Evolutionary conservation across 2,113 vertebrate species (phyloP), one percentile per base, ranked within the genome.

Genomic region (Ceratotherium simum): DNA sequence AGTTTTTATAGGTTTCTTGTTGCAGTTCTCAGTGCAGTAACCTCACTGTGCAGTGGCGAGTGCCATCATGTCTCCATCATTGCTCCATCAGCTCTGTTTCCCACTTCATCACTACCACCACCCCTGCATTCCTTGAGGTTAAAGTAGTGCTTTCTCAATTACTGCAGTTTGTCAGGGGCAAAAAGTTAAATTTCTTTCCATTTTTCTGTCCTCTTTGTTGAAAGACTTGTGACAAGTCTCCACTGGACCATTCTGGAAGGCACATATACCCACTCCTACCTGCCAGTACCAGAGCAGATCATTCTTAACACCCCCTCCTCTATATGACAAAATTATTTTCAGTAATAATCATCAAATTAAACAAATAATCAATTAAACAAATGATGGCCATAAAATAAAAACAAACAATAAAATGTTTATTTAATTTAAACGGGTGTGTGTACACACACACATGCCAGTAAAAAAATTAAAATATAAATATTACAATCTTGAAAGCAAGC

Each of bases 341-440:
- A 81, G 8, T 67, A 90, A 83, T 70, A 76, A 95, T 87, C 6
- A 67, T 39, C 58, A 92, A 92, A 58, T 48, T 76, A 85, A 82
- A 33, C 64, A 69, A 90, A 94, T 84, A 48, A 62, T 67, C 48
- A 39, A 39, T 39, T 76, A 85, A 82, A 33, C 64, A 69, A 90
- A 56, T 46, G 2, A 73, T 84, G n/a, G 39, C 9, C 79, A 96
- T 42, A 79, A 85, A 75, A 72, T 21, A 87, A 80, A 27, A 27
- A 75, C 7, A 29, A 33, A 58, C 8, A 67, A n/a, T 48, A 17
- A 10, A 36, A 33, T 72, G 90, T 67, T 80, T 73, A 46, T 76
- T 84, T 60, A 56, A 94, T 36, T 95, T 85, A 73, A 92, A 39
- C 93, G n/a, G 21, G 6, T 88, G 20, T 46, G 12, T 21, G n/a